phyloP scores from a whole-genome alignment of 2,888 invertebrate species.

The Ichneumoninae sp. region DNA sequence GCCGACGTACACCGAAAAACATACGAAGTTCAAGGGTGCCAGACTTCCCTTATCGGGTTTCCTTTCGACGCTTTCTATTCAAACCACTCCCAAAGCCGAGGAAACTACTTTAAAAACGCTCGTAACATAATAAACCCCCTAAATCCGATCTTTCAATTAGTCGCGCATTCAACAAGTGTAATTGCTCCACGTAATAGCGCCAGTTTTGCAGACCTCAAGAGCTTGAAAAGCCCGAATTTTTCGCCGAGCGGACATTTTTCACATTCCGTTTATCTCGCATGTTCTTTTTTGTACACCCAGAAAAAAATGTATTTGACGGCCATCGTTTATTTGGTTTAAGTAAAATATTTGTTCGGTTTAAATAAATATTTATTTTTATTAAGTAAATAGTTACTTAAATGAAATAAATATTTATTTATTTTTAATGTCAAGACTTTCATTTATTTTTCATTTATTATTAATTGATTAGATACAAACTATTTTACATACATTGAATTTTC shows the following conservation, averaged over 20 bases:
- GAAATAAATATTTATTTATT: too few relatives aligned
- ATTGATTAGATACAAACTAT: too few relatives aligned
- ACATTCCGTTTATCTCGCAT: background rate
- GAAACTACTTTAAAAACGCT: slow-evolving; percentile 5
- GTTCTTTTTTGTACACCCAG: background rate
- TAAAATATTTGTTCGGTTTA: too few relatives aligned
- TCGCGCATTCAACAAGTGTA: slow-evolving; percentile 1
- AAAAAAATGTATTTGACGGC: too few relatives aligned
- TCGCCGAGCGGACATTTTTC: background rate
- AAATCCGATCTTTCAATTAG: background rate
- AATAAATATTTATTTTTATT: too few relatives aligned
- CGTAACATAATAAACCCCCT: background rate
- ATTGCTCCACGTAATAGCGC: background rate
- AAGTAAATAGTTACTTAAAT: too few relatives aligned
- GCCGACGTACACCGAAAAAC: too few relatives aligned
- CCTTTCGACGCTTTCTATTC: background rate
- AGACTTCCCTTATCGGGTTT: background rate
- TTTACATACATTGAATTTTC: too few relatives aligned
- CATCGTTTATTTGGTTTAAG: too few relatives aligned
- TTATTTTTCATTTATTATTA: too few relatives aligned
- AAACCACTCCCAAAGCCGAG: background rate
- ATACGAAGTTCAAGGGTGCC: background rate
- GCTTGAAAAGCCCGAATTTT: background rate
- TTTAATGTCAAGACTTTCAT: too few relatives aligned
- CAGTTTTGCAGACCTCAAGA: background rate